Conservation (phyloP, 2,888 invertebrate genomes). For the Neoascia interrupta region DNA sequence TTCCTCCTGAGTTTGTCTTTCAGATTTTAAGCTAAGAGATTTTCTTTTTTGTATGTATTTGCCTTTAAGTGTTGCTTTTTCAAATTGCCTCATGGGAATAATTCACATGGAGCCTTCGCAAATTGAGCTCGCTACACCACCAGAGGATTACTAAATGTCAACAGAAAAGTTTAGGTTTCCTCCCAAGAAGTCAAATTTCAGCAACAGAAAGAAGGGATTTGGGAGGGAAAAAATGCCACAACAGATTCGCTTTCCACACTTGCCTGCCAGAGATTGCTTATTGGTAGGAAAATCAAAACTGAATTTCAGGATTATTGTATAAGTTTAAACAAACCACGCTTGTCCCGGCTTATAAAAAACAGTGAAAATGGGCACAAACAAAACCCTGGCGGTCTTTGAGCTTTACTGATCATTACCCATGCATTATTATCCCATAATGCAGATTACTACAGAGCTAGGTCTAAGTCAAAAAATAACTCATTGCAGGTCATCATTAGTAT, state of each 20-base stretch:
- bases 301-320: no score
- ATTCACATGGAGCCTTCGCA: slow-evolving; percentile 15
- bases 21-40: slow-evolving; percentile 33
- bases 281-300: slow-evolving; percentile 24
- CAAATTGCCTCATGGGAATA: slow-evolving; percentile 26
- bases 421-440: no score
- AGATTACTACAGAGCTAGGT: no score
- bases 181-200: no score
- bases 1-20: slow-evolving; percentile 23
- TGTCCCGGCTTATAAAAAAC: no score
- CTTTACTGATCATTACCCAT: no score
- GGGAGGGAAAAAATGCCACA: not conserved
- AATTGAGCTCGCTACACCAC: slow-evolving; percentile 38
- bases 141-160: slow-evolving; percentile 31
- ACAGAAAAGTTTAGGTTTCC: slow-evolving; percentile 37
- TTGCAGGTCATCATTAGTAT: no score
- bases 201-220: no score
- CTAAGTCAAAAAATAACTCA: no score
- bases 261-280: slow-evolving; percentile 1
- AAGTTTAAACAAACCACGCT: no score
- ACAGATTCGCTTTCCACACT: slow-evolving; percentile 4
- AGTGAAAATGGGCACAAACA: no score
- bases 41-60: not conserved
- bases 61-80: not conserved
- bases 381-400: no score